These are phyloP conservation scores for Drosophila sucinea DNA, from an alignment of 1,140 invertebrate species.

Conservation along the genomic window DNA sequence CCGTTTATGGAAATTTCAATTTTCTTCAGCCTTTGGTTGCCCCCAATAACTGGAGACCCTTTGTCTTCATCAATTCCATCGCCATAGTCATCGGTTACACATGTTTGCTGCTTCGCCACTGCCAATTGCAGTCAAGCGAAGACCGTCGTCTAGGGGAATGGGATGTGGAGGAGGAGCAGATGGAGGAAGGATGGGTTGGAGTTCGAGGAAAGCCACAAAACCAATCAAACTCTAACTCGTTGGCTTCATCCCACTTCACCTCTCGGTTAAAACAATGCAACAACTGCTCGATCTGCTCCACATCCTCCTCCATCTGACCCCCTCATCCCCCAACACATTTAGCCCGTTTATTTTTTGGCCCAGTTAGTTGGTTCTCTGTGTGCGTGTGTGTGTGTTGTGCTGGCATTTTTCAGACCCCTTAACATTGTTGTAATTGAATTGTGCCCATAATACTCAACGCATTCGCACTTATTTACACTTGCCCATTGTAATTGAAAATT, in stretches of 20 bases:
- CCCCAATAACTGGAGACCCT: slow-evolving; percentile 34
- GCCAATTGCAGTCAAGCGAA: slow-evolving; percentile 34
- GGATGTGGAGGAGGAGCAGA: background rate
- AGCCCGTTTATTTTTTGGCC: slow-evolving; percentile 44
- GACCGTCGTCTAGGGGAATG: background rate
- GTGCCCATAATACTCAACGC: slow-evolving; percentile 42
- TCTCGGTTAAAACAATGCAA: slow-evolving; percentile 18
- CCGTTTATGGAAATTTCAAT: slow-evolving; percentile 63
- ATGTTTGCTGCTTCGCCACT: slow-evolving; percentile 46
- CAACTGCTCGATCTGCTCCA: background rate
- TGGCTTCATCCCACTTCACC: slow-evolving; percentile 2
- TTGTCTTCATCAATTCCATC: slow-evolving; percentile 19
- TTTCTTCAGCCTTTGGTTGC: slow-evolving; percentile 48
- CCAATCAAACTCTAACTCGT: slow-evolving; percentile 52
- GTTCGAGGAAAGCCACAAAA: slow-evolving; percentile 51
- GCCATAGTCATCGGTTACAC: slow-evolving; percentile 37
- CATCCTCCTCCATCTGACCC: background rate
- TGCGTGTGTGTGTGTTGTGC: background rate
- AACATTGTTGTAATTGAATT: slow-evolving; percentile 66
- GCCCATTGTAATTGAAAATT: slow-evolving; percentile 62
- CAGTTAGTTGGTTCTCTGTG: slow-evolving; percentile 44
- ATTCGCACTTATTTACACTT: slow-evolving; percentile 58
- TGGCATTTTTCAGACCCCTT: slow-evolving; percentile 29
- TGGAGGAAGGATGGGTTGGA: background rate
- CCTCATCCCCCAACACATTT: slow-evolving; percentile 41